These are phyloP conservation scores for Stramonita haemastoma DNA, from an alignment of 2,888 invertebrate genomes.

Conservation along the genomic window DNA sequence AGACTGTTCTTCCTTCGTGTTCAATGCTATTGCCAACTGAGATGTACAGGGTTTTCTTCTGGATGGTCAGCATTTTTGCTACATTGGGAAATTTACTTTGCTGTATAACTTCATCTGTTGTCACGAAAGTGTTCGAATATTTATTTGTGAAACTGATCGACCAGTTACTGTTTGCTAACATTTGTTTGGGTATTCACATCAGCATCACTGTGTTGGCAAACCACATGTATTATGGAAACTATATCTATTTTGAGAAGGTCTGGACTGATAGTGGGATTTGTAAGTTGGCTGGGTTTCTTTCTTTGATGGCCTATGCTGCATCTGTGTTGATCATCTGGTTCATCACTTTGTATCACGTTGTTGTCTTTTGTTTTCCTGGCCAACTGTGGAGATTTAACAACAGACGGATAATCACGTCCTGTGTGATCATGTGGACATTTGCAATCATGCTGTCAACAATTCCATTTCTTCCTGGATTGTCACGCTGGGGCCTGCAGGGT, in stretches of 20 bases:
- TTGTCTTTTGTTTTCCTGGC: neutral
- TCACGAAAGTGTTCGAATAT: neutral
- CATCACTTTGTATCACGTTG: neutral
- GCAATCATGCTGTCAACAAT: neutral
- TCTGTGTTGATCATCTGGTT: neutral
- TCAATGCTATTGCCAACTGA: neutral
- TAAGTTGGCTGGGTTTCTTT: neutral
- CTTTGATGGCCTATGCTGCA: neutral
- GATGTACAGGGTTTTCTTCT: neutral
- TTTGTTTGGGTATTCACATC: neutral
- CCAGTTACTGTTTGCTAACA: neutral
- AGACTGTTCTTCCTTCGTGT: neutral
- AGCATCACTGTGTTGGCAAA: neutral
- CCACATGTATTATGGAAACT: neutral
- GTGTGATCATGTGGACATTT: neutral
- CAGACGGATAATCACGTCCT: too few relatives aligned
- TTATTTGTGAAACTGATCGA: neutral
- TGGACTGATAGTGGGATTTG: neutral
- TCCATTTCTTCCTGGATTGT: neutral
- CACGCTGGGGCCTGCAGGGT: neutral
- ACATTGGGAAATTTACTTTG: neutral
- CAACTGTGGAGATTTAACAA: neutral
- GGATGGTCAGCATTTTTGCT: neutral
- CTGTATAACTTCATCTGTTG: neutral
- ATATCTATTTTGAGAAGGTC: neutral